These are phyloP conservation scores for Netelia inedita DNA, from an alignment of 2,888 invertebrate genomes.

Conservation along the genomic window DNA sequence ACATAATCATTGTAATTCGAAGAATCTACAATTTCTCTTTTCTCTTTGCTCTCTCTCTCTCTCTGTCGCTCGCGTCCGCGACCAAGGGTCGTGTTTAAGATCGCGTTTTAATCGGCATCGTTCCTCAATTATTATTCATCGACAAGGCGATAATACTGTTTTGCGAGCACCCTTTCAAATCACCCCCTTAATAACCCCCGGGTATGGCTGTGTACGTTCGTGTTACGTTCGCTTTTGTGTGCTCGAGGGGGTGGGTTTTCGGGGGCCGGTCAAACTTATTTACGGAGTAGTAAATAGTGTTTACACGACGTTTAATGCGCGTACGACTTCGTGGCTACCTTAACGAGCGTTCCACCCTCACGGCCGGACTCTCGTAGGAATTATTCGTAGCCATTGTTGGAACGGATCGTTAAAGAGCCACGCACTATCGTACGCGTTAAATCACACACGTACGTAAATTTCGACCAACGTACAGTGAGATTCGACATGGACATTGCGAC, in stretches of 20 bases:
- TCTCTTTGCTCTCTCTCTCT: neutral
- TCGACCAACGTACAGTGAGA: neutral
- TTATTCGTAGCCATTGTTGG: conserved; percentile 63
- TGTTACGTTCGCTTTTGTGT: conserved; percentile 13
- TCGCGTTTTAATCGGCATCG: conserved; percentile 65
- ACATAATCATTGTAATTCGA: conserved; percentile 56
- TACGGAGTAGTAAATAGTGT: conserved; percentile 79
- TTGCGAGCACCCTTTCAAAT: conserved; percentile 36
- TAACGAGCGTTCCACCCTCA: conserved; percentile 73
- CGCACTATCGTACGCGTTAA: conserved; percentile 21
- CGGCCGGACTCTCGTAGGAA: conserved; percentile 50
- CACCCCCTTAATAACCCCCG: conserved; percentile 48
- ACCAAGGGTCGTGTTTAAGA: conserved; percentile 36
- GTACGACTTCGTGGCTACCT: conserved; percentile 75
- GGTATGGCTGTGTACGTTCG: conserved; percentile 24
- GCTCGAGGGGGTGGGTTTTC: neutral
- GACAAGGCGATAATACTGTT: conserved; percentile 60
- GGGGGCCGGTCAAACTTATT: conserved; percentile 76
- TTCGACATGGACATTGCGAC: neutral
- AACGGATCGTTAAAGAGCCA: conserved; percentile 73
- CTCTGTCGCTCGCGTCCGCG: neutral
- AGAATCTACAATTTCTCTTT: conserved; percentile 30
- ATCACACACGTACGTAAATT: conserved; percentile 6
- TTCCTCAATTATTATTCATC: conserved; percentile 61
- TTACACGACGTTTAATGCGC: conserved; percentile 78